A percentile compares a stretch with the other conserved stretches of the same genome.
phyloP scores from a whole-genome alignment of 2,797 vertebrate genomes.

The Trachops cirrhosus region DNA sequence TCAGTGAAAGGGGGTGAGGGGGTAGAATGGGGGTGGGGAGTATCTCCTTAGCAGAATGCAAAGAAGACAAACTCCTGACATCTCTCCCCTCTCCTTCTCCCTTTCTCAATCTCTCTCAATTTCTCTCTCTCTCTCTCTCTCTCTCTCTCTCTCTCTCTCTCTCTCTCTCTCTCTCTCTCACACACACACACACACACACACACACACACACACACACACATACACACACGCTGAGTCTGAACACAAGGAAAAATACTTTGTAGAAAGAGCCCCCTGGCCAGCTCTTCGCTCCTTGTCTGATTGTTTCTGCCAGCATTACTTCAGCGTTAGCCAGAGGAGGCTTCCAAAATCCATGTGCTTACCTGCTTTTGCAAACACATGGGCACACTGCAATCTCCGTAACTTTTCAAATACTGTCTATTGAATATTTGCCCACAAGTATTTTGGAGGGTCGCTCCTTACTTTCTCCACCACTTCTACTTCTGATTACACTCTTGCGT shows the following conservation, averaged over 20 bases:
- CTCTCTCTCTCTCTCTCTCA: background rate
- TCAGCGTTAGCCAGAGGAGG: background rate
- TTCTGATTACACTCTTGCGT: background rate
- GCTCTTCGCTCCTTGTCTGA: background rate
- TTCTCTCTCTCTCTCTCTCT: background rate
- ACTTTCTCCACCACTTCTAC: background rate
- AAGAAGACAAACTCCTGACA: background rate
- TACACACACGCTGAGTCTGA: background rate
- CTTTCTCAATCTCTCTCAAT: background rate
- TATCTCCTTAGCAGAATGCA: conserved; percentile 56
- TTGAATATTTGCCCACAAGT: background rate
- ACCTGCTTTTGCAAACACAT: background rate
- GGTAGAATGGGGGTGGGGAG: background rate
- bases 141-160: background rate
- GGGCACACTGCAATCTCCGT: background rate
- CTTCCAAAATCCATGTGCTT: background rate
- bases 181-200: background rate
- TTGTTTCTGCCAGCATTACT: background rate
- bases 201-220: background rate
- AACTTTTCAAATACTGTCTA: conserved; percentile 70
- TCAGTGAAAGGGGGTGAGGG: background rate
- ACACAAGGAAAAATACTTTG: background rate
- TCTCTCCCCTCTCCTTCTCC: background rate
- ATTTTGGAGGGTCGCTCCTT: background rate
- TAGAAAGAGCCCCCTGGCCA: background rate